A percentile compares a stretch with the other conserved stretches of the same genome.
Evolutionary conservation across 1,140 invertebrate species (phyloP).

Genomic region (Drosophila seguyi): DNA sequence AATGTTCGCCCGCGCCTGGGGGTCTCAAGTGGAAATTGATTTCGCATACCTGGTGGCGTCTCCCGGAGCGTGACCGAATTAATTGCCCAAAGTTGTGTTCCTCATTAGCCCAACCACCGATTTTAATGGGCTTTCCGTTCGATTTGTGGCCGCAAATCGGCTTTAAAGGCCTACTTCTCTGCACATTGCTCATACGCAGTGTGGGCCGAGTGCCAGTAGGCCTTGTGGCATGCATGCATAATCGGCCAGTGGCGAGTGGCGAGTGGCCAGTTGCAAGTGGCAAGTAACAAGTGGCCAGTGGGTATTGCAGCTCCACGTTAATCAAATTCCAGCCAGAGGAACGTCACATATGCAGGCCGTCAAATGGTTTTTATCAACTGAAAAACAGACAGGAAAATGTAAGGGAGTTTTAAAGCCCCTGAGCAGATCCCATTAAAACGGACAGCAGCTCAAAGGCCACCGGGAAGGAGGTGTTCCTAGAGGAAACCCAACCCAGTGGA

Average conservation of each 20-base stretch:
- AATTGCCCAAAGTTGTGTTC: constrained; percentile 71
- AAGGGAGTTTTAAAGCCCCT: constrained; percentile 23
- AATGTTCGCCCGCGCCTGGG: constrained; percentile 11
- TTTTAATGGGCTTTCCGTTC: constrained; percentile 20
- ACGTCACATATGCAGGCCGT: not conserved
- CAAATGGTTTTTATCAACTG: constrained; percentile 18
- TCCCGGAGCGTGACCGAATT: constrained; percentile 50
- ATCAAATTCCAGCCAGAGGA: not conserved
- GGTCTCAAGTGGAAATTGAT: constrained; percentile 59
- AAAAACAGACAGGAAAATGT: constrained; percentile 5
- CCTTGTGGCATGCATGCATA: constrained; percentile 40
- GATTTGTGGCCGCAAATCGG: constrained; percentile 52
- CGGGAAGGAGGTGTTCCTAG: constrained; percentile 12
- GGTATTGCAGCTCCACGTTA: constrained; percentile 8
- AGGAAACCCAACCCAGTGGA: constrained; percentile 33
- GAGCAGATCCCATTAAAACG: constrained; percentile 37
- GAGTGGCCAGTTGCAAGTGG: not conserved
- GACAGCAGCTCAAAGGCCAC: constrained; percentile 34
- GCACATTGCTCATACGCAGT: constrained; percentile 65
- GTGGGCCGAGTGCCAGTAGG: constrained; percentile 21
- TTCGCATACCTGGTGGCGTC: constrained; percentile 46
- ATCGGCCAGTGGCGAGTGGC: constrained; percentile 24
- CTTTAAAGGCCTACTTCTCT: constrained; percentile 23
- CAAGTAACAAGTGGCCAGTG: constrained; percentile 11
- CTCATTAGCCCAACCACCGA: constrained; percentile 43